Percentiles rank a stretch among this genome's conserved stretches.
Conservation (phyloP, 2,113 vertebrate genomes). For the Prochilodus magdalenae region DNA sequence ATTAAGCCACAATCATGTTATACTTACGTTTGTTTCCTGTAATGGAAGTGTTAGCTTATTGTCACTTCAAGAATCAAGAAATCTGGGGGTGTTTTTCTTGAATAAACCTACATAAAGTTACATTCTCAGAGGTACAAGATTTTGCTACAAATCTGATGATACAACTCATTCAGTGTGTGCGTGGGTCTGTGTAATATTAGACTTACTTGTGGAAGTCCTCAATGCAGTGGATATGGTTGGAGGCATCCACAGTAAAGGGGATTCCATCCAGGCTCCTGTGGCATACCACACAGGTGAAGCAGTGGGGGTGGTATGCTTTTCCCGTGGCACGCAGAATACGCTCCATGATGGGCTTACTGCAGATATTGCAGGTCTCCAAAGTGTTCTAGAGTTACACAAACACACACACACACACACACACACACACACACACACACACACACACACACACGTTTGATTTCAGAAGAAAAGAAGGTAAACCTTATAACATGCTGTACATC, state of each 20-base stretch:
- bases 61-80: too few relatives aligned
- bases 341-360: constrained; percentile 96
- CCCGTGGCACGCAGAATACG: constrained; percentile 95
- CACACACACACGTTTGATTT: too few relatives aligned
- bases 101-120: too few relatives aligned
- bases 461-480: too few relatives aligned
- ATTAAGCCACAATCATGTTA: too few relatives aligned
- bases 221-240: constrained; percentile 98
- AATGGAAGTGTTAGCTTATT: too few relatives aligned
- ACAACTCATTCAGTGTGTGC: neutral
- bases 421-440: constrained; percentile 55
- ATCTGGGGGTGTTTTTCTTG: too few relatives aligned
- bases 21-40: too few relatives aligned
- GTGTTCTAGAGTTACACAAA: constrained; percentile 83
- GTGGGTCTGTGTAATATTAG: neutral
- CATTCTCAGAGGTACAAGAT: too few relatives aligned
- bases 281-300: constrained; percentile 97
- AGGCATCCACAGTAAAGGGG: constrained; percentile 94
- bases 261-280: constrained; percentile 95
- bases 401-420: constrained; percentile 60
- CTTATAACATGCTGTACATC: too few relatives aligned
- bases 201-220: constrained; percentile 98
- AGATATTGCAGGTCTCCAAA: constrained; percentile 94
- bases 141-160: too few relatives aligned
- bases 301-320: constrained; percentile 97